A percentile compares a stretch with the other conserved stretches of the same genome.
phyloP scores from a whole-genome alignment of 2,113 vertebrate species.

The Nettapus auritus region DNA sequence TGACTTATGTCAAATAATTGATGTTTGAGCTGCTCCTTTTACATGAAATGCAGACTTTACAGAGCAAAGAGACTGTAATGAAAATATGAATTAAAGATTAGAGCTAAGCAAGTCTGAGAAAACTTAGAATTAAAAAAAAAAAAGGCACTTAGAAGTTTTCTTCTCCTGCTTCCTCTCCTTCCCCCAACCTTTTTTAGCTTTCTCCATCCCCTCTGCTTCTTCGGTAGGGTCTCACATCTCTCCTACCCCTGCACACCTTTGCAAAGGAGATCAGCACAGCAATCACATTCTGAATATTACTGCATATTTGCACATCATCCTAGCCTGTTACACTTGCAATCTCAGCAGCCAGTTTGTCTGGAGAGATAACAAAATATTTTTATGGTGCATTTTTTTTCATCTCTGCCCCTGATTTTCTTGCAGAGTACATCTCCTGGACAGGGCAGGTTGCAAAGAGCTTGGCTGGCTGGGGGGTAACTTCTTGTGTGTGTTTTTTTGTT shows the following conservation, averaged over 20 bases:
- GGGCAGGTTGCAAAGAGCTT: background rate
- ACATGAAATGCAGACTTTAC: slow-evolving; percentile 39
- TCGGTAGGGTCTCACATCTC: background rate
- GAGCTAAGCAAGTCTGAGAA: slow-evolving; percentile 30
- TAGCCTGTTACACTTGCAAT: background rate
- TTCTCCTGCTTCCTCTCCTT: background rate
- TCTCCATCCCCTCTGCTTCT: background rate
- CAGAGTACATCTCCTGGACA: background rate
- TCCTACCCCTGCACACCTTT: background rate
- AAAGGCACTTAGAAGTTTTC: slow-evolving; percentile 4
- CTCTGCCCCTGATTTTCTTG: background rate
- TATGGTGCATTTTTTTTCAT: background rate
- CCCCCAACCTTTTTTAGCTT: background rate
- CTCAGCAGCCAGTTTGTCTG: background rate
- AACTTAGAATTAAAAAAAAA: slow-evolving; percentile 1
- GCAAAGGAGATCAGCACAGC: background rate
- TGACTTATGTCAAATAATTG: slow-evolving; percentile 45
- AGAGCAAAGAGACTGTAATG: slow-evolving; percentile 55
- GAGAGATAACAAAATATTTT: background rate
- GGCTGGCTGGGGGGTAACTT: background rate
- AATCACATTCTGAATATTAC: background rate
- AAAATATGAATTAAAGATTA: slow-evolving; percentile 66
- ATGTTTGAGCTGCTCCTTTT: slow-evolving; percentile 43
- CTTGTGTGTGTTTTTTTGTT: background rate
- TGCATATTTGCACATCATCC: background rate